phyloP scores from a whole-genome alignment of 2,888 invertebrate species.

The Campoplex capitator region DNA sequence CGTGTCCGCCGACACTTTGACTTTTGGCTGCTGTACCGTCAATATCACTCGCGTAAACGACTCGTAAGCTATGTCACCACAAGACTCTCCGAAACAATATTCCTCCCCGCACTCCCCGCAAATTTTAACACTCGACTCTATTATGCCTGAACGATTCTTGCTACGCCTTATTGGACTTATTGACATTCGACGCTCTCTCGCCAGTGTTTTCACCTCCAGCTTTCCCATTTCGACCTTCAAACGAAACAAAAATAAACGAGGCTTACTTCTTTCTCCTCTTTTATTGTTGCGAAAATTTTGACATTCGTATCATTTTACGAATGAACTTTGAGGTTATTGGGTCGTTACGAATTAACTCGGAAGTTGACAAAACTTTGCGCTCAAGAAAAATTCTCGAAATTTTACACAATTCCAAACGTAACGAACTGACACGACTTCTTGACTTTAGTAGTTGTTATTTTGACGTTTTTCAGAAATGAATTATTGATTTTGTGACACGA shows the following conservation, averaged over 20 bases:
- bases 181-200: slow-evolving; percentile 89
- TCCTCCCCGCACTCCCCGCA: slow-evolving; percentile 94
- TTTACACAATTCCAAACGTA: too few species aligned
- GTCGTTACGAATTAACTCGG: too few species aligned
- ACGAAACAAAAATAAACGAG: background rate
- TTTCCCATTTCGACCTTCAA: slow-evolving; percentile 91
- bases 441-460: too few species aligned
- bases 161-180: slow-evolving; percentile 90
- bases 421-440: too few species aligned
- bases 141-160: slow-evolving; percentile 93
- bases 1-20: slow-evolving; percentile 81
- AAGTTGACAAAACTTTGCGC: too few species aligned
- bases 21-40: slow-evolving; percentile 77
- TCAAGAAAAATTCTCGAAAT: too few species aligned
- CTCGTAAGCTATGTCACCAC: slow-evolving; percentile 87
- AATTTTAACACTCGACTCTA: slow-evolving; percentile 91
- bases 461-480: too few species aligned
- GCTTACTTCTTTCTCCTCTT: background rate
- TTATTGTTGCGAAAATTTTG: background rate
- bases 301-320: background rate
- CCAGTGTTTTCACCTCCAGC: slow-evolving; percentile 90
- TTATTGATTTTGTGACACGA: too few species aligned
- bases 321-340: background rate
- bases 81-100: slow-evolving; percentile 89
- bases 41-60: slow-evolving; percentile 85